Evolutionary conservation across 2,113 vertebrate species (phyloP), one percentile per base, ranked within the genome.

Genomic region (Stigmatopora argus): DNA sequence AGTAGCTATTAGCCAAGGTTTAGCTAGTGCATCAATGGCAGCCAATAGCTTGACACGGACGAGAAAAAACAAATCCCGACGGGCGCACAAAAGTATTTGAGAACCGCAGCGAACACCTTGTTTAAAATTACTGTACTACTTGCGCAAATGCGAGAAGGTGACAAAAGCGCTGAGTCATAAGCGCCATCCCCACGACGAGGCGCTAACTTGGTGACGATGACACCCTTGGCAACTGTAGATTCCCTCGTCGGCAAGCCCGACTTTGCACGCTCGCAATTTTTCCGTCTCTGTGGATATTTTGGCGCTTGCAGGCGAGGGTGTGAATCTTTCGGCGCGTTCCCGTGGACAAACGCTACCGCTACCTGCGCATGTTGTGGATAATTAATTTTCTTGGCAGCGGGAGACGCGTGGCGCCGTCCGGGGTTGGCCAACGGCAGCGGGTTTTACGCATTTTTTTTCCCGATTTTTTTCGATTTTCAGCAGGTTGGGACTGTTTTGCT

Each of bases 131-230:
- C 60, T 66, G 57, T 51, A 69, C 53, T 64, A 65, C 8, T 31
- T 65, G 3, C 44, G 41, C 13, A 45, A 41, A 26, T 19, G 45
- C 63, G 56, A 44, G 12, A 14, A 26, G 34, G 52, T 44, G 57
- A 55, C 46, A 78, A 41, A 76, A 86, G 67, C 69, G 44, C 67
- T 76, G 83, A 88, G 69, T 87, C 84, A 81, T 4, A 47, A 63
- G 72, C 69, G 79, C 78, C 79, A 77, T 68, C 74, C 78, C 86
- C 18, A 69, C 80, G 81, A 86, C 78, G 67, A 55, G 48, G 65
- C 31, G 75, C 70, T 67, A 65, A 82, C 75, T 66, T 83, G 83
- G 74, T 78, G 86, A 72, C 84, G 77, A 72, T 88, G 85, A 80
- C 87, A 83, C 77, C 65, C 51, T 72, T 74, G 41, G 35, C 69